Evolutionary conservation across 2,797 vertebrate species (phyloP).

Genomic region (Calcarius lapponicus): DNA sequence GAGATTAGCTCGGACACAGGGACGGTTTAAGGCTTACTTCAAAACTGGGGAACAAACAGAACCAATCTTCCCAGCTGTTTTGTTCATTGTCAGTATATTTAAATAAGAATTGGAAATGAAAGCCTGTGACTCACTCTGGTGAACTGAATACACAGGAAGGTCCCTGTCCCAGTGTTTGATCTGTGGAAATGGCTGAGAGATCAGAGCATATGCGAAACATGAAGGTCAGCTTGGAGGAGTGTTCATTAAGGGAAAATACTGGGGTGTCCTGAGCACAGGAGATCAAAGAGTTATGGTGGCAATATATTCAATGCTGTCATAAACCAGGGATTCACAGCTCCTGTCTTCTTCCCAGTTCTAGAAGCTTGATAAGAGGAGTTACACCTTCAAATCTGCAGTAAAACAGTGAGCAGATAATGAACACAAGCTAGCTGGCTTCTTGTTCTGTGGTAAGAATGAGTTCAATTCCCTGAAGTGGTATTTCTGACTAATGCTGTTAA

Average conservation of each 20-base stretch:
- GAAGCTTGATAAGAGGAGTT: neutral
- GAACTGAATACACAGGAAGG: slow-evolving; percentile 37
- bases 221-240: slow-evolving; percentile 39
- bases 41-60: neutral
- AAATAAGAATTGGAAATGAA: slow-evolving; percentile 58
- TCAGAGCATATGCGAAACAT: slow-evolving; percentile 49
- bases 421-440: neutral
- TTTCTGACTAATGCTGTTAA: slow-evolving; percentile 8
- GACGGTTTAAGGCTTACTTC: neutral
- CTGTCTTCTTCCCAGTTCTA: neutral
- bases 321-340: neutral
- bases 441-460: neutral
- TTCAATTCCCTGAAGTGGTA: neutral
- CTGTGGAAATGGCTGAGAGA: slow-evolving; percentile 61
- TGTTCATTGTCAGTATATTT: neutral
- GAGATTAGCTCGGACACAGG: neutral
- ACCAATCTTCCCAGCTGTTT: neutral
- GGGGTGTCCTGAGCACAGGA: slow-evolving; percentile 12
- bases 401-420: neutral
- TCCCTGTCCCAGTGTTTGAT: slow-evolving; percentile 44
- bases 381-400: neutral
- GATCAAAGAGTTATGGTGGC: slow-evolving; percentile 53
- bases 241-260: slow-evolving; percentile 25
- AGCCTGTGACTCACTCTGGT: neutral
- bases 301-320: neutral